Evolutionary conservation across 2,888 invertebrate species (phyloP).

Genomic region (Leptinotarsa juncta): DNA sequence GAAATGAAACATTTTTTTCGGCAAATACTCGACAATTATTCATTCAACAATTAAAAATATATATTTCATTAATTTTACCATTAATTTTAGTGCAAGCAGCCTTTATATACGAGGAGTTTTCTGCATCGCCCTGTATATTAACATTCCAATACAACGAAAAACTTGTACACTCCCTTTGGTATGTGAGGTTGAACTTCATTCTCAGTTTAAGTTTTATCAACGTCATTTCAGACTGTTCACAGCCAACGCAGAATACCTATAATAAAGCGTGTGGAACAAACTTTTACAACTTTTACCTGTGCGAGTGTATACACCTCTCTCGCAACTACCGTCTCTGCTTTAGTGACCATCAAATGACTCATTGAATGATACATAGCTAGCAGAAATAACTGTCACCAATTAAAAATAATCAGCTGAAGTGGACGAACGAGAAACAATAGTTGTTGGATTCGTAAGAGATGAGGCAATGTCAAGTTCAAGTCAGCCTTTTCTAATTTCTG

Average conservation of each 20-base stretch:
- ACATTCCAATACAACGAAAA: neutral
- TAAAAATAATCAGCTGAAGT: constrained; percentile 11
- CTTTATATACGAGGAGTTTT: no score
- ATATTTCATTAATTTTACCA: no score
- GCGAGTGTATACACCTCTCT: constrained; percentile 19
- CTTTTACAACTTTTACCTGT: constrained; percentile 36
- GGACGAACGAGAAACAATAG: constrained; percentile 7
- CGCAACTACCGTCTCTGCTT: constrained; percentile 1
- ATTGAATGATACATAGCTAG: constrained; percentile 15
- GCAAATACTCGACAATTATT: no score
- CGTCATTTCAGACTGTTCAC: neutral
- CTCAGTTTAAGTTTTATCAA: neutral
- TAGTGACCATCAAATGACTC: constrained; percentile 26
- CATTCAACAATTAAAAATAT: no score
- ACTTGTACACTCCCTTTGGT: neutral
- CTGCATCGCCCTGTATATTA: neutral
- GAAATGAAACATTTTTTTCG: no score
- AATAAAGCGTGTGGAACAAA: constrained; percentile 30
- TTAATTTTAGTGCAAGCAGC: no score
- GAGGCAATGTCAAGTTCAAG: constrained; percentile 1
- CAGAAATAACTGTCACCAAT: constrained; percentile 21
- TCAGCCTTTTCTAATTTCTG: neutral
- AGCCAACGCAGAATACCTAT: neutral
- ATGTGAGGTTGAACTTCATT: neutral
- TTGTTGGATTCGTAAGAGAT: neutral